Evolutionary conservation across 64 coral and sea anemone genomes (phyloP), one percentile per base, ranked within the genome.

Genomic region (Pocillopora verrucosa): DNA sequence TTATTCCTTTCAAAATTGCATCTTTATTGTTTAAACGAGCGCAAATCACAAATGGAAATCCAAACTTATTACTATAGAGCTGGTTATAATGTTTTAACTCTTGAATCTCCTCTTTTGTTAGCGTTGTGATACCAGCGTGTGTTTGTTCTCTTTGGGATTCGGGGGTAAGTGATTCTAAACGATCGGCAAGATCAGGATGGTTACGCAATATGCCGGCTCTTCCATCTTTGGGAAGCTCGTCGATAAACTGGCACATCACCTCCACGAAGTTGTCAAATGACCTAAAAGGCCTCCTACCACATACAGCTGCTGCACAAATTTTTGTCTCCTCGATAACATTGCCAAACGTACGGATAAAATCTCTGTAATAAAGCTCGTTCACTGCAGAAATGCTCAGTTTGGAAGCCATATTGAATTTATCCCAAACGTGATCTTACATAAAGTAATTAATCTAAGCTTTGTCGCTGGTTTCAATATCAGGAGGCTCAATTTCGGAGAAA

Each of bases 21-120:
- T 90, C 88, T 80, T 94, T 94, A 19, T 94, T 94, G 67, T 94
- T 94, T 36, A 79, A 36, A 58, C 92, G 88, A 59, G 92, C 92
- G 72, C 92, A 94, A 36, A 94, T 94, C 3, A 94, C 92, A 34
- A 94, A 94, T 11, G 92, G 92, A 77, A 94, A 94, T 34, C 88
- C 92, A 90, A 94, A 90, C 77, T 90, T 94, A 17, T 65, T 80
- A 20, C 76, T 89, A 76, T 94, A 94, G 22, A 56, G 16, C 26
- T 35, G 57, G 35, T 94, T 94, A 17, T 60, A 90, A 16, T 83
- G 67, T 34, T 90, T 84, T 58, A 94, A 16, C 12, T 74, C 65
- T 10, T 79, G 38, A 20, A 77, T 78, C 87, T 94, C 88, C 17
- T 68, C 88, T 20, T 11, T 1, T 15, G 59, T 87, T 2, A 94